These are phyloP conservation scores for Probaryconus sp. DNA, from an alignment of 1,140 invertebrate genomes.

Conservation along the genomic window DNA sequence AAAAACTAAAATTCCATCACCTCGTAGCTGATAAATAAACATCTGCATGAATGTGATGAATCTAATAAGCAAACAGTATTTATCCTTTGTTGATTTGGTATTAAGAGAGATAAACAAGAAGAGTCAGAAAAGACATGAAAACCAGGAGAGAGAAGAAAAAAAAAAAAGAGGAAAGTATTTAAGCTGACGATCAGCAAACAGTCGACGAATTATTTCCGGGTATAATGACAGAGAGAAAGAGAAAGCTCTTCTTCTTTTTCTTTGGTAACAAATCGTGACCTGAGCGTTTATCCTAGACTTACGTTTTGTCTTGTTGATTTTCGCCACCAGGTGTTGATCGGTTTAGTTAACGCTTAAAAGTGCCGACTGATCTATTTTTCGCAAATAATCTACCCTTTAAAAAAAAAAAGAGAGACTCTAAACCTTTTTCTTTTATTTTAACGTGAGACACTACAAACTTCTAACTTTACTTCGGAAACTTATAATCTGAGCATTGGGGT, in stretches of 20 bases:
- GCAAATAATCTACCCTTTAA: conserved; percentile 33
- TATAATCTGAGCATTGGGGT: no score
- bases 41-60: conserved; percentile 10
- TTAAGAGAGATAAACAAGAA: conserved; percentile 21
- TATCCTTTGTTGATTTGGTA: conserved; percentile 5
- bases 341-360: not conserved
- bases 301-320: conserved; percentile 2
- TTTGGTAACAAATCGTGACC: conserved; percentile 26
- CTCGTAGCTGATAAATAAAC: conserved; percentile 2
- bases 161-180: conserved; percentile 26
- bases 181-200: conserved; percentile 21
- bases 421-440: no score
- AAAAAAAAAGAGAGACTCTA: no score
- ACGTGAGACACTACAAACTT: conserved; percentile 31
- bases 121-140: not conserved
- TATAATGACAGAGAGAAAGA: conserved; percentile 44
- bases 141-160: no score
- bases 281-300: conserved; percentile 32
- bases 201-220: conserved; percentile 32
- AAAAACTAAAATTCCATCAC: no score
- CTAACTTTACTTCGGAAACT: conserved; percentile 3
- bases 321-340: conserved; percentile 17
- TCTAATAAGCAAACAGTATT: not conserved
- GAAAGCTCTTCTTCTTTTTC: no score
- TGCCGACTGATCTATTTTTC: conserved; percentile 29